Evolutionary conservation across 2,797 vertebrate genomes (phyloP), one percentile per base, ranked within the genome.

Genomic region (Gymnothorax reevesii): DNA sequence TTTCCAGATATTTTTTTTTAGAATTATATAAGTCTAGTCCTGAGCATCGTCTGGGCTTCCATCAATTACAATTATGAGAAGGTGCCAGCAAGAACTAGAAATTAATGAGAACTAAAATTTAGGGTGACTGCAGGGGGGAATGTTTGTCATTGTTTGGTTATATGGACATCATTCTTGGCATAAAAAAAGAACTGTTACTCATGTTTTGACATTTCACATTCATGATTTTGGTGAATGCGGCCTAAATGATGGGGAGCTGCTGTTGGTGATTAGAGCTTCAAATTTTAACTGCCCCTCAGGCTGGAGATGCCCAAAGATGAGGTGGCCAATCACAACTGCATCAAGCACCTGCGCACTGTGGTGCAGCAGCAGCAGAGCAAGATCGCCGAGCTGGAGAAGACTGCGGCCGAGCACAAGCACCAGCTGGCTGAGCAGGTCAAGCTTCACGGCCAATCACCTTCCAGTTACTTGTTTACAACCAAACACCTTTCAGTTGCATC

Each of bases 301-400:
- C 93, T 99, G 90, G 98, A 99, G 92, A 99, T 99, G 97, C 98
- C 98, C 93, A 99, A 99, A 95, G 98, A 99, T 2, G 98, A 99
- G 94, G 91, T 98, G 91, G 95, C 97, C 82, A 97, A 96, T 93
- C 98, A 99, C 90, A 99, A 99, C 91, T 99, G 98, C 92, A 97
- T 99, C 93, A 98, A 98, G 92, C 98, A 99, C 89, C 91, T 99
- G 69, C 95, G 98, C 2, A 97, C 96, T 0, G 97, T 99, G 87
- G 98, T 99, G 66, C 97, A 98, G 89, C 97, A 97, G 93, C 98
- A 99, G 91, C 98, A 98, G 93, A 96, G 96, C 0, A 97, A 98
- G 52, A 98, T 99, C 0, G 97, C 97, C 0, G 98, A 99, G 86
- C 95, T 99, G 94, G 98, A 99, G 94, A 99, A 98, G 91, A 96